phyloP scores from a whole-genome alignment of 2,113 vertebrate species.

The Gambusia holbrooki region DNA sequence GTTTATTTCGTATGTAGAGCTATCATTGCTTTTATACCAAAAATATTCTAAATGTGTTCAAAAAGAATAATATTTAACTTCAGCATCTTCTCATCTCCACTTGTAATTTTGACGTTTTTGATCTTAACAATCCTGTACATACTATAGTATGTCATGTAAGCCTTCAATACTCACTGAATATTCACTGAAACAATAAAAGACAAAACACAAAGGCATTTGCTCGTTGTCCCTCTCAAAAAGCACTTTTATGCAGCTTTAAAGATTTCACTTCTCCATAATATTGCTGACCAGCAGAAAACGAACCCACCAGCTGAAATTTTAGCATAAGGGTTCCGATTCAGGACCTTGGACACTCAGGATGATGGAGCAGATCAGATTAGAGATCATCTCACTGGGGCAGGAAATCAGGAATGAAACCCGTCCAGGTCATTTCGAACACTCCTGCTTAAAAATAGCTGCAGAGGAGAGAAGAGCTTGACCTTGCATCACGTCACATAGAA shows the following conservation, averaged over 20 bases:
- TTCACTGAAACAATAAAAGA: background rate
- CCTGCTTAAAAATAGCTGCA: conserved; percentile 63
- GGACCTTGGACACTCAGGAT: conserved; percentile 34
- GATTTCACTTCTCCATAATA: conserved; percentile 51
- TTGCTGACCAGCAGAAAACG: conserved; percentile 64
- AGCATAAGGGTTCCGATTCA: conserved; percentile 18
- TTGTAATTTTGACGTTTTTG: background rate
- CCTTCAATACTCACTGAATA: background rate
- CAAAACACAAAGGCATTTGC: conserved; percentile 16
- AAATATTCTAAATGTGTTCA: background rate
- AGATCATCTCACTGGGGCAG: conserved; percentile 28
- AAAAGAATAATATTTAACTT: background rate
- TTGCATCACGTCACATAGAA: conserved; percentile 28
- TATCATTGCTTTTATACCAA: background rate
- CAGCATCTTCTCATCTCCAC: background rate
- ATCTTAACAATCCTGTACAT: no score
- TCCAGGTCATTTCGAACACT: conserved; percentile 30
- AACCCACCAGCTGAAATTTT: conserved; percentile 31
- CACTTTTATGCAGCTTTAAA: conserved; percentile 59
- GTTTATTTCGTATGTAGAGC: conserved; percentile 7
- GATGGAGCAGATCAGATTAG: conserved; percentile 52
- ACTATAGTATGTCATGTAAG: background rate
- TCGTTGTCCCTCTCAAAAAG: conserved; percentile 25
- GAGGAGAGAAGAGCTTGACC: conserved; percentile 48
- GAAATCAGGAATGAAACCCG: conserved; percentile 58